Evolutionary conservation across 2,797 vertebrate species (phyloP).

Genomic region (Molossus alvarezi): DNA sequence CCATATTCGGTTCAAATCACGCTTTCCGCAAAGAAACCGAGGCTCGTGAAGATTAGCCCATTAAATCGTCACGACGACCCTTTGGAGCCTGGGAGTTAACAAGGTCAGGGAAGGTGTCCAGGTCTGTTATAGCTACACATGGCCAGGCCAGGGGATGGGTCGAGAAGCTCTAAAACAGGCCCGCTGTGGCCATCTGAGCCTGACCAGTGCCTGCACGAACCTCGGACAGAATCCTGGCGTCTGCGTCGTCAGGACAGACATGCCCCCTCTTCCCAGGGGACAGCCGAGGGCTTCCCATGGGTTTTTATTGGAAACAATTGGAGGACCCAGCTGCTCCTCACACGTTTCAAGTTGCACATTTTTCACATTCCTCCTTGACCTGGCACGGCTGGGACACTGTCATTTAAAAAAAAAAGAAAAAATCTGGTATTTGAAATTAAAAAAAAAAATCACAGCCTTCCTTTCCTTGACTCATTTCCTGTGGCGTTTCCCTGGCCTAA

Average conservation of each 20-base stretch:
- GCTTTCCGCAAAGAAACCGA: background rate
- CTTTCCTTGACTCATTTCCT: slow-evolving; percentile 88
- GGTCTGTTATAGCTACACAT: fast-evolving
- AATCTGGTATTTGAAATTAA: slow-evolving; percentile 88
- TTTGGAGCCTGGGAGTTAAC: background rate
- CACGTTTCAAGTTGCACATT: slow-evolving; percentile 84
- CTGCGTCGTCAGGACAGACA: fast-evolving
- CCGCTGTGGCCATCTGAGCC: fast-evolving
- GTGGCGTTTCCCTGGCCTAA: slow-evolving; percentile 88
- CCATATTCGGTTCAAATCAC: fast-evolving
- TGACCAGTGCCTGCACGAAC: no score
- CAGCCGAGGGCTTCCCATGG: slow-evolving; percentile 68
- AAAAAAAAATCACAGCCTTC: slow-evolving; percentile 87
- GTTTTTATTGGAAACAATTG: slow-evolving; percentile 83
- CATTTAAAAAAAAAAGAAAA: slow-evolving; percentile 80
- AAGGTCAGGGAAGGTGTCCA: background rate
- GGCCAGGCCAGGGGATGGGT: background rate
- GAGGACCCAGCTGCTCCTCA: slow-evolving; percentile 82
- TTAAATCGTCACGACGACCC: background rate
- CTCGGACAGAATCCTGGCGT: fast-evolving
- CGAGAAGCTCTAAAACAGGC: fast-evolving
- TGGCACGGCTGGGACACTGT: slow-evolving; percentile 86
- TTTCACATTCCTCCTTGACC: slow-evolving; percentile 87
- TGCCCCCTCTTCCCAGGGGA: slow-evolving; percentile 63
- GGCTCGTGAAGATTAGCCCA: background rate